phyloP scores from a whole-genome alignment of 2,113 vertebrate genomes.

The Mus spicilegus region DNA sequence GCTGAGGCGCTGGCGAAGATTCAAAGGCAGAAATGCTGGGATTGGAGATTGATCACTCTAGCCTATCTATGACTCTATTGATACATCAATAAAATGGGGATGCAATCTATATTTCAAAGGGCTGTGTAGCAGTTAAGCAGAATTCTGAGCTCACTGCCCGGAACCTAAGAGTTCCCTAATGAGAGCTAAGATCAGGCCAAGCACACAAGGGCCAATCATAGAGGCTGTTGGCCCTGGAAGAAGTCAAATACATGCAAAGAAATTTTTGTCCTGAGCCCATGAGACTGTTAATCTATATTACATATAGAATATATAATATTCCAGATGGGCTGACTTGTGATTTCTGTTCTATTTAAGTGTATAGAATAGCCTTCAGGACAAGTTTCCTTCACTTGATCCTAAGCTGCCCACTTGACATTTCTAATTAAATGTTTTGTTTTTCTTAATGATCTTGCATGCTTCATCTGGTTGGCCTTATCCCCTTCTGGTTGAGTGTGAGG shows the following conservation, averaged over 20 bases:
- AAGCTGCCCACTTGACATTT: slow-evolving; percentile 53
- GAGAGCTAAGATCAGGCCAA: background rate
- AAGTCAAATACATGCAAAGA: slow-evolving; percentile 8
- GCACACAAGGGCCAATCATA: background rate
- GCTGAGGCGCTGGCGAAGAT: background rate
- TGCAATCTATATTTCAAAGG: background rate
- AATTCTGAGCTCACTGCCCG: background rate
- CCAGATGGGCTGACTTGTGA: background rate
- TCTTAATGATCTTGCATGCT: slow-evolving; percentile 30
- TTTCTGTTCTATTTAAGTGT: slow-evolving; percentile 14
- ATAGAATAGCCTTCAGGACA: background rate
- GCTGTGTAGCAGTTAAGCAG: background rate
- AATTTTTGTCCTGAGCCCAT: background rate
- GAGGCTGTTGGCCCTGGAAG: background rate
- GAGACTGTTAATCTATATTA: background rate
- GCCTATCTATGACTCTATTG: background rate
- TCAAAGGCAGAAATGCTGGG: background rate
- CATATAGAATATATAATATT: background rate
- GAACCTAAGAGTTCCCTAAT: background rate
- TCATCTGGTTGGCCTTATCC: background rate
- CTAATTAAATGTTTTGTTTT: slow-evolving; percentile 67
- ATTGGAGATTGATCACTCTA: background rate
- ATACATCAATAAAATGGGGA: background rate
- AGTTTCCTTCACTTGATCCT: slow-evolving; percentile 32
- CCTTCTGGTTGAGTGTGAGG: background rate